phyloP scores from a whole-genome alignment of 2,888 invertebrate species.

The Globia sparganii region DNA sequence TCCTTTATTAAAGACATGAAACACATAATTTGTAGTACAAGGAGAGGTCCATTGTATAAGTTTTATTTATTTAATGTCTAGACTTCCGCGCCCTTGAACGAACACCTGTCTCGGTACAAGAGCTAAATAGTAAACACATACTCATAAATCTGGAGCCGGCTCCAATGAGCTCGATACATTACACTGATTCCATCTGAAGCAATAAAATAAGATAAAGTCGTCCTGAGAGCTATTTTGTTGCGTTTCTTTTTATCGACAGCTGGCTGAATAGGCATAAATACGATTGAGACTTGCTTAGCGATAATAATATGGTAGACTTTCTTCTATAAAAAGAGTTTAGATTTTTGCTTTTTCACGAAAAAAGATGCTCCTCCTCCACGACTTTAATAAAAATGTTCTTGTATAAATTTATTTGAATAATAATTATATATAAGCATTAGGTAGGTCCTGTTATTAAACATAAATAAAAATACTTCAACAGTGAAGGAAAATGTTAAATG shows the following conservation, averaged over 20 bases:
- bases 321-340: neutral
- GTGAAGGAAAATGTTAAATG: neutral
- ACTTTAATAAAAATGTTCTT: no score
- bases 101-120: slow-evolving; percentile 8
- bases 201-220: slow-evolving; percentile 24
- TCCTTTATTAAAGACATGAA: neutral
- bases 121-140: slow-evolving; percentile 27
- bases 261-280: slow-evolving; percentile 5
- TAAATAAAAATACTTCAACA: neutral
- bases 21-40: neutral
- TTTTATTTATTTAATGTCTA: neutral
- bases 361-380: no score
- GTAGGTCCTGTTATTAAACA: neutral
- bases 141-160: slow-evolving; percentile 15
- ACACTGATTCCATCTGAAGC: slow-evolving; percentile 20
- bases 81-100: slow-evolving; percentile 9
- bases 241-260: slow-evolving; percentile 12
- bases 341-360: neutral
- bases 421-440: neutral
- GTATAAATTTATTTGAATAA: no score
- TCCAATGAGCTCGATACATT: slow-evolving; percentile 12
- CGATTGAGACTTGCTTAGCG: neutral
- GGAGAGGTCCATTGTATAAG: neutral
- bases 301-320: neutral
- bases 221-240: neutral